A percentile compares a stretch with the other conserved stretches of the same genome.
These are phyloP conservation scores for Sebastes hubbsi DNA, from an alignment of 2,797 vertebrate species.

Conservation along the genomic window DNA sequence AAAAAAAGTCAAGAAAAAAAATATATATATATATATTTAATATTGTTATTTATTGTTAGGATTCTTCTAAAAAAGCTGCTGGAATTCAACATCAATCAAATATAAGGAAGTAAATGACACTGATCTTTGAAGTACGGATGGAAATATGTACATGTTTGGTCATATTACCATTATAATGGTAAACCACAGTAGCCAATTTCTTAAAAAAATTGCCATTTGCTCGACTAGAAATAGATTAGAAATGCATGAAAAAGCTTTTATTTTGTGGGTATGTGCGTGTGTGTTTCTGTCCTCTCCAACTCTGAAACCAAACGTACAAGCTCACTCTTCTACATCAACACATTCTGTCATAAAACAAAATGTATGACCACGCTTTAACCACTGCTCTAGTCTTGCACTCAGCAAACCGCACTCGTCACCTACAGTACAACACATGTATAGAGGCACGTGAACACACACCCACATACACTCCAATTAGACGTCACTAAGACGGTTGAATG, in stretches of 20 bases:
- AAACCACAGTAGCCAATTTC: neutral
- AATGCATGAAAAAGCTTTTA: neutral
- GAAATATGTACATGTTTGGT: neutral
- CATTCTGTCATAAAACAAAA: no score
- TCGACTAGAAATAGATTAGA: neutral
- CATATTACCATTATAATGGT: neutral
- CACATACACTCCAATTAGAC: neutral
- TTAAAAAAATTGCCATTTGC: neutral
- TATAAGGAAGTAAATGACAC: neutral
- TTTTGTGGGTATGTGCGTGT: neutral
- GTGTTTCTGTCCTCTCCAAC: neutral
- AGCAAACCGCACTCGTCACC: no score
- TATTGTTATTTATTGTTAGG: no score
- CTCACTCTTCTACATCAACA: neutral
- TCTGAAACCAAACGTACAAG: neutral
- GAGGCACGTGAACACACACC: neutral
- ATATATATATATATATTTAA: no score
- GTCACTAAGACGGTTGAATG: no score
- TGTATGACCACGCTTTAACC: no score
- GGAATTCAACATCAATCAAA: neutral
- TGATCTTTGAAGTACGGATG: neutral
- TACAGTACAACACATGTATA: no score
- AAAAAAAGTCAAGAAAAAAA: neutral
- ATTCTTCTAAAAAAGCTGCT: neutral
- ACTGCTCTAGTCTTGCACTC: no score